These are phyloP conservation scores for Propithecus coquereli DNA, from an alignment of 2,113 vertebrate genomes.

Conservation along the genomic window DNA sequence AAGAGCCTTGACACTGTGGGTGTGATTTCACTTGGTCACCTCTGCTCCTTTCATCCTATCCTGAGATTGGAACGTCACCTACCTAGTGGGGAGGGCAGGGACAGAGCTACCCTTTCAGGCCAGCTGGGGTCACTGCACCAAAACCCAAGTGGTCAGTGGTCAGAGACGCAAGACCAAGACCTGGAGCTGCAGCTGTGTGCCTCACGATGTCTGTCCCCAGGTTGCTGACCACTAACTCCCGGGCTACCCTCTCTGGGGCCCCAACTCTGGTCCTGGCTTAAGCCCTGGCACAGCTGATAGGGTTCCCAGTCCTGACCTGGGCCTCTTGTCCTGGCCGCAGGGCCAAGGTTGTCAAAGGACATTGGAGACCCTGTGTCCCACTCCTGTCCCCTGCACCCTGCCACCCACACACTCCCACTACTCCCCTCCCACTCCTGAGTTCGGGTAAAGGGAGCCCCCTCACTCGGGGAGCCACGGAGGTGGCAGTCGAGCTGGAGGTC, in stretches of 20 bases:
- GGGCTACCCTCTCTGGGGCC: not conserved
- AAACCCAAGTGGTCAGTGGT: not conserved
- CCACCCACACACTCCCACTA: fast-evolving
- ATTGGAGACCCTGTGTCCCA: fast-evolving
- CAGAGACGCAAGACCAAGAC: no score
- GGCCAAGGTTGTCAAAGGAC: fast-evolving
- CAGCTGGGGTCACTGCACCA: not conserved
- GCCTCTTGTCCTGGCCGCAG: not conserved
- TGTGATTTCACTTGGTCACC: not conserved
- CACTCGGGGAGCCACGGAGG: fast-evolving
- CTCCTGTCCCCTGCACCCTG: not conserved
- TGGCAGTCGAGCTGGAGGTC: not conserved
- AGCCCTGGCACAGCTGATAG: not conserved
- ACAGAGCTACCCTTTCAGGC: no score
- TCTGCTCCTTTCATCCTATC: not conserved
- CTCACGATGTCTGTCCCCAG: not conserved
- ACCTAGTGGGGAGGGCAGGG: not conserved
- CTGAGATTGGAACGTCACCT: no score
- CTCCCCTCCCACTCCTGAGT: fast-evolving
- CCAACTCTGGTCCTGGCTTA: not conserved
- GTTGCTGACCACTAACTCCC: not conserved
- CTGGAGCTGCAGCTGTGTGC: not conserved
- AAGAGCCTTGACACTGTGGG: not conserved
- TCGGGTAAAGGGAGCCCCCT: not conserved
- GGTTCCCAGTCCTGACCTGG: not conserved